Conservation (phyloP, 1,140 invertebrate genomes). For the Cotesia vestalis region DNA sequence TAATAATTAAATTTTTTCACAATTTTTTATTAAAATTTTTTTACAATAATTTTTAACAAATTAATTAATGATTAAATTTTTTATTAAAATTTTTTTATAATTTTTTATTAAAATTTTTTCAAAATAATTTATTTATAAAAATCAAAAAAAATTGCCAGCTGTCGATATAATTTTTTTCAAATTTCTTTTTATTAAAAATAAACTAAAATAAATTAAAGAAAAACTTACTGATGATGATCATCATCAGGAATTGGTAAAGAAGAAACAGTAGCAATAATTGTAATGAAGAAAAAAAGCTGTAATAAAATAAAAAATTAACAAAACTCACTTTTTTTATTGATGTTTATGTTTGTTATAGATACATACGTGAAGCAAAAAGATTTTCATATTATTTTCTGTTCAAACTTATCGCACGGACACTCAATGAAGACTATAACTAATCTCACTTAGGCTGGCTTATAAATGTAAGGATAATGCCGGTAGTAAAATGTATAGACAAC, state of each 20-base stretch:
- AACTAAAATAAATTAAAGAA: neutral
- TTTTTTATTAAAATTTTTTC: too few relatives aligned
- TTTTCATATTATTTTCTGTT: neutral
- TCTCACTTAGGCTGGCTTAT: constrained; percentile 26
- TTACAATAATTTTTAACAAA: too few relatives aligned
- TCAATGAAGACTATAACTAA: constrained; percentile 28
- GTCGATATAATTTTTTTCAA: too few relatives aligned
- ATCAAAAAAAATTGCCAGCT: too few relatives aligned
- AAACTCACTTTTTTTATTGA: neutral
- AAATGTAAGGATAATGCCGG: constrained; percentile 29
- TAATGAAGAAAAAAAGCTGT: constrained; percentile 15
- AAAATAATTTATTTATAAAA: too few relatives aligned
- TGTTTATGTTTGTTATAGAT: neutral
- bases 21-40: too few relatives aligned
- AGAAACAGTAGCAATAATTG: neutral
- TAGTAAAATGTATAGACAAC: constrained; percentile 17
- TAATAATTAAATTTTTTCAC: too few relatives aligned
- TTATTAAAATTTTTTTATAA: too few relatives aligned
- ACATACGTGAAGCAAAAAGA: constrained; percentile 21
- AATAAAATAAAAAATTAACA: neutral
- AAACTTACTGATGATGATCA: constrained; percentile 26
- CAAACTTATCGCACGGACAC: constrained; percentile 6
- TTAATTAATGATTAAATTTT: too few relatives aligned
- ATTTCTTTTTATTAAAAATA: too few relatives aligned
- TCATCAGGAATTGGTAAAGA: constrained; percentile 11